These are phyloP conservation scores for Corella eumyota DNA, from an alignment of 23 tunicate genomes.

Conservation along the genomic window DNA sequence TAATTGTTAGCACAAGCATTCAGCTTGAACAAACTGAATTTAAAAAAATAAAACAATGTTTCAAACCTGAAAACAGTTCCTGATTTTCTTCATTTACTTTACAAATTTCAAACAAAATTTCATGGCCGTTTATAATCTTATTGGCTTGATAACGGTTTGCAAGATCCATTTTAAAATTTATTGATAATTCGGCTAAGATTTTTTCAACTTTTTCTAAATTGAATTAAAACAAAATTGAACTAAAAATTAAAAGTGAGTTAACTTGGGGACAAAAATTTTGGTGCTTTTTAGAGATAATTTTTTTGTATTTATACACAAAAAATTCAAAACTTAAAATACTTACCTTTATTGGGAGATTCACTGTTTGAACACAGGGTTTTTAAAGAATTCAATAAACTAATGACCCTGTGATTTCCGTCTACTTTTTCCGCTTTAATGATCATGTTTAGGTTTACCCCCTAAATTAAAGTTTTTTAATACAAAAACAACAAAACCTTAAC, in stretches of 20 bases:
- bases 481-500: too few relatives aligned
- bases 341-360: neutral
- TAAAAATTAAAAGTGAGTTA: neutral
- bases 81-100: neutral
- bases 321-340: neutral
- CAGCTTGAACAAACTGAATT: too few relatives aligned
- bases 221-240: neutral
- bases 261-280: too few relatives aligned
- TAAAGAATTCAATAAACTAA: slow-evolving; percentile 5
- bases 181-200: slow-evolving; percentile 1
- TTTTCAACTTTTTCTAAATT: neutral
- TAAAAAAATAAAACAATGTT: too few relatives aligned
- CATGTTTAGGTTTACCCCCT: slow-evolving; percentile 32
- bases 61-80: too few relatives aligned
- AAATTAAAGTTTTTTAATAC: slow-evolving; percentile 1
- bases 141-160: slow-evolving; percentile 40
- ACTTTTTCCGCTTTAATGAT: slow-evolving; percentile 26
- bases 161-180: slow-evolving; percentile 15
- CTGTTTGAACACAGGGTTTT: neutral
- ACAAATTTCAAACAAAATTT: slow-evolving; percentile 4
- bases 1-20: too few relatives aligned
- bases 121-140: slow-evolving; percentile 9
- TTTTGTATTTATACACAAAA: neutral
- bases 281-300: too few relatives aligned
- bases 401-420: slow-evolving; percentile 16